phyloP scores from a whole-genome alignment of 2,888 invertebrate genomes.

The Aspidiotus rigidus region DNA sequence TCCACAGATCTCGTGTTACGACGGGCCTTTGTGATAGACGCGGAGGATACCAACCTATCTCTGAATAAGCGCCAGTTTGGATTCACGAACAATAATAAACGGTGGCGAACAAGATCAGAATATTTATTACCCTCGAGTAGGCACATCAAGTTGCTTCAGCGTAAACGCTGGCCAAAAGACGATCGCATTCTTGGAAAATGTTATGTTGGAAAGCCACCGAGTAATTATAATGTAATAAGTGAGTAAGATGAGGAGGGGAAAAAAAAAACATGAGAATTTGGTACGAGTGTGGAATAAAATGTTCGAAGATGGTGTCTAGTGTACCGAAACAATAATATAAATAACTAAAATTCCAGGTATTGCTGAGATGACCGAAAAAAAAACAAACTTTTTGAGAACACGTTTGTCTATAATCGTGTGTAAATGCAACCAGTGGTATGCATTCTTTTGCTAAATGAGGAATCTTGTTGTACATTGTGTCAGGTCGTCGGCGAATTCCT shows the following conservation, averaged over 20 bases:
- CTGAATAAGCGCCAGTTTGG: slow-evolving; percentile 1
- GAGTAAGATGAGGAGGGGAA: background rate
- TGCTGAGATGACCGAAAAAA: slow-evolving; percentile 18
- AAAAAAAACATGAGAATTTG: slow-evolving; percentile 20
- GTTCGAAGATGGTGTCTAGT: slow-evolving; percentile 28
- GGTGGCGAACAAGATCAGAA: background rate
- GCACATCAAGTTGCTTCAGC: background rate
- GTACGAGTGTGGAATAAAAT: slow-evolving; percentile 32
- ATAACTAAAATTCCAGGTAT: slow-evolving; percentile 33
- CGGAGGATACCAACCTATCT: background rate
- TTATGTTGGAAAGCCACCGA: slow-evolving; percentile 5
- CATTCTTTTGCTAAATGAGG: slow-evolving; percentile 34
- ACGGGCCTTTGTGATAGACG: no score
- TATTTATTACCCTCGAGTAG: background rate
- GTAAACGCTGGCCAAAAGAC: background rate
- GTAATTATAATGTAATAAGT: slow-evolving; percentile 31
- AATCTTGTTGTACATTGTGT: slow-evolving; percentile 33
- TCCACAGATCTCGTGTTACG: no score
- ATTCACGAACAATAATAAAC: background rate
- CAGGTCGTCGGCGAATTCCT: slow-evolving; percentile 28
- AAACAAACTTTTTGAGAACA: slow-evolving; percentile 32
- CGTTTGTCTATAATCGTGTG: slow-evolving; percentile 34
- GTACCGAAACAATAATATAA: slow-evolving; percentile 32
- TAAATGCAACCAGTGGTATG: slow-evolving; percentile 29
- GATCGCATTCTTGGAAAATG: slow-evolving; percentile 3